Evolutionary conservation across 2,113 vertebrate genomes (phyloP).

Genomic region (Ariopsis seemanni): DNA sequence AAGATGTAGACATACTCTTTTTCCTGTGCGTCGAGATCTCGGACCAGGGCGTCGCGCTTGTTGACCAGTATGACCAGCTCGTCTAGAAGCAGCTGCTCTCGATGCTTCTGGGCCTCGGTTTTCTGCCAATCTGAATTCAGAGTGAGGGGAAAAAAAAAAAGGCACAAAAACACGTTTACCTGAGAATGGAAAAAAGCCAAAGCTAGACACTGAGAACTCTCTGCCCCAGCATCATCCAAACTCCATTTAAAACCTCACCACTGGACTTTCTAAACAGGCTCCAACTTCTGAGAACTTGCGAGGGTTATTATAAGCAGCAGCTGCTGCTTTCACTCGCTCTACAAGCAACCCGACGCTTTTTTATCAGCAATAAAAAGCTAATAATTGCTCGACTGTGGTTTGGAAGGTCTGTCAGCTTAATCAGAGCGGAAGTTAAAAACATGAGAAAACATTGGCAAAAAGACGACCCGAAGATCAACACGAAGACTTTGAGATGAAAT

Average conservation of each 20-base stretch:
- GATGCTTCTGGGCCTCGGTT: constrained; percentile 93
- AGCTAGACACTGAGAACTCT: not conserved
- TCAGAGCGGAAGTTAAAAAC: constrained; percentile 15
- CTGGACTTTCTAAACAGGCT: not conserved
- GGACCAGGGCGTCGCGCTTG: constrained; percentile 91
- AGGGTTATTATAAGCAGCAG: not conserved
- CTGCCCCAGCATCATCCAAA: not conserved
- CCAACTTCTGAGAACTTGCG: not conserved
- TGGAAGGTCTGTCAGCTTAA: not conserved
- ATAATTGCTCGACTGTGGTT: not conserved
- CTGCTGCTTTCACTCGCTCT: not conserved
- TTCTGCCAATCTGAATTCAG: constrained; percentile 91
- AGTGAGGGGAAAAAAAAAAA: not conserved
- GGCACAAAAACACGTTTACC: not conserved
- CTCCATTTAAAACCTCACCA: not conserved
- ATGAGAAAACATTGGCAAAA: constrained; percentile 2
- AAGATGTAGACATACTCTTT: constrained; percentile 81
- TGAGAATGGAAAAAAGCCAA: not conserved
- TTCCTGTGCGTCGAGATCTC: constrained; percentile 94
- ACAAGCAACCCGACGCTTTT: not conserved
- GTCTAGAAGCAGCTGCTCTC: constrained; percentile 94
- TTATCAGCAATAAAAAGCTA: not conserved
- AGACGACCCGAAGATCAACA: not conserved
- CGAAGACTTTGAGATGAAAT: not conserved
- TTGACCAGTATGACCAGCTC: constrained; percentile 96